Evolutionary conservation across 30 jellyfish, hydroid and myxozoan species (phyloP).

Genomic region (Aurelia aurita): DNA sequence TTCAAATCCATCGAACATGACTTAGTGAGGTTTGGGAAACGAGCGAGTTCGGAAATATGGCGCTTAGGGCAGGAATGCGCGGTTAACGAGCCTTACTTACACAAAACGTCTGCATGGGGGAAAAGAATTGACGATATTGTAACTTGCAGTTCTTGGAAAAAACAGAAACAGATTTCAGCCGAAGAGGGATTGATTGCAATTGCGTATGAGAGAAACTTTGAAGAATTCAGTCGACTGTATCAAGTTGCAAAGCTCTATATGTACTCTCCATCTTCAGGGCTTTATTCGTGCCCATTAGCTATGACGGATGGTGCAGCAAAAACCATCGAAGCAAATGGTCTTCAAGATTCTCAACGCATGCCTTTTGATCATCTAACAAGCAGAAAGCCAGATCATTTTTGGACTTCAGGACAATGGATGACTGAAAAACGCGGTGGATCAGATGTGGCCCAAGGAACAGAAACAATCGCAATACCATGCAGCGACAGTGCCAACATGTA

Average conservation of each 20-base stretch:
- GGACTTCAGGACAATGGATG: slow-evolving; percentile 99
- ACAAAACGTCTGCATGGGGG: slow-evolving; percentile 94
- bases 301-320: slow-evolving; percentile 99
- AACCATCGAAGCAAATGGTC: slow-evolving; percentile 69
- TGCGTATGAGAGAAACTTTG: slow-evolving; percentile 76
- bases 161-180: slow-evolving; percentile 83
- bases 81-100: slow-evolving; percentile 75
- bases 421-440: slow-evolving; percentile 96
- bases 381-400: slow-evolving; percentile 68
- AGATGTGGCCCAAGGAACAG: slow-evolving; percentile 88
- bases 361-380: slow-evolving; percentile 73
- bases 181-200: slow-evolving; percentile 86
- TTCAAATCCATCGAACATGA: slow-evolving; percentile 44
- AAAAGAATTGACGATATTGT: slow-evolving; percentile 73
- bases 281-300: slow-evolving; percentile 95
- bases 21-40: slow-evolving; percentile 69
- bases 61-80: slow-evolving; percentile 77
- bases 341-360: slow-evolving; percentile 21
- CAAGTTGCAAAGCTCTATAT: slow-evolving; percentile 85
- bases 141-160: slow-evolving; percentile 88
- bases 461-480: slow-evolving; percentile 73
- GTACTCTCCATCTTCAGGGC: slow-evolving; percentile 86
- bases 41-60: slow-evolving; percentile 74
- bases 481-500: slow-evolving; percentile 17
- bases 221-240: slow-evolving; percentile 79